Conservation (phyloP, 2,888 invertebrate species). For the Diaphora mendica region DNA sequence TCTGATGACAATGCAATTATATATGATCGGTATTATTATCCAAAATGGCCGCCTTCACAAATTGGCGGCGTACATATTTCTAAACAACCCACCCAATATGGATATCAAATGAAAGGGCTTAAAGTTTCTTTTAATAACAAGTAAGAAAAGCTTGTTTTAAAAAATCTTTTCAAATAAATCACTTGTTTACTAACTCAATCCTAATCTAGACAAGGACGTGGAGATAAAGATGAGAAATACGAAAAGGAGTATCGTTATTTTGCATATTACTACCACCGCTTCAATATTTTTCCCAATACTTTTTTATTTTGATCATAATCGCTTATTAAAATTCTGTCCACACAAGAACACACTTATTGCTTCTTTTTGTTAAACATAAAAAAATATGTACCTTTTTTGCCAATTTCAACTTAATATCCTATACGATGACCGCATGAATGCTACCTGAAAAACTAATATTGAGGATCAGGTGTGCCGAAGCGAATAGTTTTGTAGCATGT, state of each 20-base stretch:
- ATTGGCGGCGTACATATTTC: no score
- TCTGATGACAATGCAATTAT: no score
- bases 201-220: constrained; percentile 34
- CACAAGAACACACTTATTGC: constrained; percentile 33
- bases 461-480: constrained; percentile 15
- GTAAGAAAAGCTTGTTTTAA: no score
- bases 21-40: no score
- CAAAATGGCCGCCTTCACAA: no score
- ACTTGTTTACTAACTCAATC: constrained; percentile 8
- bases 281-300: constrained; percentile 33
- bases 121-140: no score
- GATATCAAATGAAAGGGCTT: no score
- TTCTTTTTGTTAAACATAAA: constrained; percentile 32
- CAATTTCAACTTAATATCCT: constrained; percentile 42
- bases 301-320: constrained; percentile 38
- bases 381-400: constrained; percentile 39
- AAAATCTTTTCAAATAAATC: no score
- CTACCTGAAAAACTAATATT: constrained; percentile 27
- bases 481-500: neutral
- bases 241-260: constrained; percentile 22
- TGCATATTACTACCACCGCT: constrained; percentile 26
- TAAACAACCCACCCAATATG: no score
- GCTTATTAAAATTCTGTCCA: constrained; percentile 36
- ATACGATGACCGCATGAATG: constrained; percentile 37
- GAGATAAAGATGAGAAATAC: constrained; percentile 34